A percentile compares a stretch with the other conserved stretches of the same genome.
These are phyloP conservation scores for Lepidotrigona ventralis DNA, from an alignment of 1,140 invertebrate species.

Conservation along the genomic window DNA sequence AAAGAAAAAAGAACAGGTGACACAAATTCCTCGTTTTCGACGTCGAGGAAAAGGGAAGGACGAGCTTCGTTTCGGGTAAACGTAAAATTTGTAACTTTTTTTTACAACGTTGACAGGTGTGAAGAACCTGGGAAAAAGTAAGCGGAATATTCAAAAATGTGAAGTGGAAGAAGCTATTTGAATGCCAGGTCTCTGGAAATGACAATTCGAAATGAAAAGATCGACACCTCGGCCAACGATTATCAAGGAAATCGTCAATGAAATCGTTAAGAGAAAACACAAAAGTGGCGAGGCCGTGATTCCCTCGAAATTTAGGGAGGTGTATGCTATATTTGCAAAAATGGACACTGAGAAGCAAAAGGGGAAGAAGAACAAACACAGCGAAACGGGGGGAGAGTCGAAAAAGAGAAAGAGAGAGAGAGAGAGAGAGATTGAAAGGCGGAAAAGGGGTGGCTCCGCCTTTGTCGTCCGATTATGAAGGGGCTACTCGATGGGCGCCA, in stretches of 20 bases:
- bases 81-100: no score
- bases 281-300: background rate
- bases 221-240: constrained; percentile 9
- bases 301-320: background rate
- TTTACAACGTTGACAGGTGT: no score
- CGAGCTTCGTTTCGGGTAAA: no score
- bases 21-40: no score
- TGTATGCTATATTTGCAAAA: constrained; percentile 40
- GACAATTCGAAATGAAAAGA: no score
- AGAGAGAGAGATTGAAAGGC: constrained; percentile 6
- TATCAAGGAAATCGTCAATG: background rate
- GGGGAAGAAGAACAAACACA: background rate
- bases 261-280: background rate
- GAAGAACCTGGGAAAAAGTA: no score
- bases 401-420: background rate
- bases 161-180: no score
- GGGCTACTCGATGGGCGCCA: constrained; percentile 59
- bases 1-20: no score
- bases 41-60: no score
- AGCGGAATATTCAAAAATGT: no score
- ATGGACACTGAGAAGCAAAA: constrained; percentile 11
- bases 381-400: background rate
- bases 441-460: constrained; percentile 50
- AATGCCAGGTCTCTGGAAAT: no score
- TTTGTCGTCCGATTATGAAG: constrained; percentile 70